Percentiles rank a stretch among this genome's conserved stretches.
These are phyloP conservation scores for Copsychus sechellarum DNA, from an alignment of 2,113 vertebrate genomes.

Conservation along the genomic window DNA sequence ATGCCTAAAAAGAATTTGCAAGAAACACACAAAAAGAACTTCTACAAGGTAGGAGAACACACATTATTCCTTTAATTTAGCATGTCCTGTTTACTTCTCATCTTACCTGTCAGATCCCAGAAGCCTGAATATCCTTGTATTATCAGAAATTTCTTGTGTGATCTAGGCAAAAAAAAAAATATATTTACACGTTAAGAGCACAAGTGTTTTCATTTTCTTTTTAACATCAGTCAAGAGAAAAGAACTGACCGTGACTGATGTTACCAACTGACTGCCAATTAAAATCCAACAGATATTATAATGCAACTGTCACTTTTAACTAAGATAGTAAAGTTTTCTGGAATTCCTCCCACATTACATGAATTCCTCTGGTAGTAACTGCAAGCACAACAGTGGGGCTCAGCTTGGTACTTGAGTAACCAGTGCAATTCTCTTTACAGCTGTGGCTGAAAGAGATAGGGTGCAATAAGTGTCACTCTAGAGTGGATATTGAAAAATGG, in stretches of 20 bases:
- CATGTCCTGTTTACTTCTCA: not conserved
- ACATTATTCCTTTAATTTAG: not conserved
- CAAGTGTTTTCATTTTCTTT: not conserved
- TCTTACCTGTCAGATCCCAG: conserved; percentile 97
- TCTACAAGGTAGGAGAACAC: not conserved
- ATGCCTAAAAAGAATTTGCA: not conserved
- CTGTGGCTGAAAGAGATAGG: not conserved
- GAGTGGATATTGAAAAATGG: not conserved
- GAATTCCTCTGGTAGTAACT: not conserved
- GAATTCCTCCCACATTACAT: not conserved
- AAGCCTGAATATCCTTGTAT: conserved; percentile 94
- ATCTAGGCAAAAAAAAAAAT: conserved; percentile 78
- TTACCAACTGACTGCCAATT: not conserved
- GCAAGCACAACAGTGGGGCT: not conserved
- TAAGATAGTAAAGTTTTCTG: not conserved
- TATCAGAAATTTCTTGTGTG: conserved; percentile 98
- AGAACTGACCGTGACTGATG: not conserved
- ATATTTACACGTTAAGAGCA: not conserved
- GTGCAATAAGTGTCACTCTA: not conserved
- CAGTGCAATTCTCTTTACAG: not conserved
- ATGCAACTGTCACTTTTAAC: not conserved
- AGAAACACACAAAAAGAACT: not conserved
- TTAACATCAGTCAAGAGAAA: not conserved
- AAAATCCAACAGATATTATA: not conserved
- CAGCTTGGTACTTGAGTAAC: not conserved